Base-by-base conservation (phyloP, 2,888 invertebrate species). In the Carterocephalus palaemon region DNA sequence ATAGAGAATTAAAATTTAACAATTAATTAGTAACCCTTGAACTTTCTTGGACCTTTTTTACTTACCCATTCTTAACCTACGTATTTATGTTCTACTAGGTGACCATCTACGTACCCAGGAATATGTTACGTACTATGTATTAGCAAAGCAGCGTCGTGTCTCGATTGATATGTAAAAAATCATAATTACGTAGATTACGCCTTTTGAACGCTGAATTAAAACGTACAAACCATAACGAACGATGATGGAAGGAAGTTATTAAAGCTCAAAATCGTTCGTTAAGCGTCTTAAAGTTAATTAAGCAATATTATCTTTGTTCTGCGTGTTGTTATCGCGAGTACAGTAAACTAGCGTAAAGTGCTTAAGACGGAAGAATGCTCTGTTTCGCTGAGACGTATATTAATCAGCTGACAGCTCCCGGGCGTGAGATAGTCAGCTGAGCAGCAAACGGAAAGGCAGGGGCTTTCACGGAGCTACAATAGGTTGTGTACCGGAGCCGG, bases 361-460 rank as follows among this genome's bases (percentile, higher is more conserved):
- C 20, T 39, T 28, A 34, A 34, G 34, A 52, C 54, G 54, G 59
- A 64, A 67, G 56, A 62, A 64, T 62, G 54, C 52, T 49, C 46
- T 48, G 52, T 52, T 53, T 47, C 47, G 46, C 48, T 47, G 53
- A 56, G 57, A 54, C 60, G 55, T 53, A 52, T 54, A 56, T 55
- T 59, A 64, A 66, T 66, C 70, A 71, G 69, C 68, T 70, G 71
- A 64, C 62, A 50, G 61, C 57, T 62, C 52, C 54, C 49, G 62
- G 70, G 62, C 74, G 75, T 76, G 76, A 66, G 75, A 76, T 57
- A 55, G 49, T 55, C 59, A 54, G 61, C 62, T 59, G 65, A 49
- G 53, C 39, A 33, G 46, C 47, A 53, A 24, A 41, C 43, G 36
- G 43, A 43, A 40, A 37, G 41, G 46, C 48, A 53, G 49, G 51